phyloP scores from a whole-genome alignment of 2,797 vertebrate genomes.

The Thalassophryne amazonica region DNA sequence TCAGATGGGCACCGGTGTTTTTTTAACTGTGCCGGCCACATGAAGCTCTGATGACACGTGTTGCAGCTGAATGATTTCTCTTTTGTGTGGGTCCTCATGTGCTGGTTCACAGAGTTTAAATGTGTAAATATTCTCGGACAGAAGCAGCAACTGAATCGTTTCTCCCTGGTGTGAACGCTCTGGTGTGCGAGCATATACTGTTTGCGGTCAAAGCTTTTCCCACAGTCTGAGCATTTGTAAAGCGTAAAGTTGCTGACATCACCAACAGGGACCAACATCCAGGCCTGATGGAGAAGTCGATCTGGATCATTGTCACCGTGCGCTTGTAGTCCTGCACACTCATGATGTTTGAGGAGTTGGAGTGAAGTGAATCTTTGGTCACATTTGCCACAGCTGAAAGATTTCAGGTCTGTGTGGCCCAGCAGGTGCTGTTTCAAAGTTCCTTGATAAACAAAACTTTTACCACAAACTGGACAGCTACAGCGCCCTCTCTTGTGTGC shows the following conservation, averaged over 20 bases:
- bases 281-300: fast-evolving
- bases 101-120: slow-evolving; percentile 11
- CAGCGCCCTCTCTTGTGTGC: slow-evolving; percentile 3
- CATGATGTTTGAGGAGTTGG: slow-evolving; percentile 12
- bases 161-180: slow-evolving; percentile 16
- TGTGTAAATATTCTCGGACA: not conserved
- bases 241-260: slow-evolving; percentile 21
- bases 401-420: slow-evolving; percentile 22
- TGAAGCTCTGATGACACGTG: too few species aligned
- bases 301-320: not conserved
- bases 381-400: slow-evolving; percentile 10
- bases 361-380: slow-evolving; percentile 7
- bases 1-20: too few species aligned
- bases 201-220: not conserved
- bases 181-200: slow-evolving; percentile 16
- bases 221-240: not conserved
- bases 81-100: slow-evolving; percentile 8
- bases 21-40: too few species aligned
- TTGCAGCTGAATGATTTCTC: not conserved
- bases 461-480: not conserved
- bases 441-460: slow-evolving; percentile 12
- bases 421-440: slow-evolving; percentile 17
- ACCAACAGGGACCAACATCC: slow-evolving; percentile 8
- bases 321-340: slow-evolving; percentile 4
- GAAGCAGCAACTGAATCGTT: slow-evolving; percentile 11